Base-by-base conservation (phyloP, 2,797 vertebrate species). In the Microcaecilia unicolor region DNA sequence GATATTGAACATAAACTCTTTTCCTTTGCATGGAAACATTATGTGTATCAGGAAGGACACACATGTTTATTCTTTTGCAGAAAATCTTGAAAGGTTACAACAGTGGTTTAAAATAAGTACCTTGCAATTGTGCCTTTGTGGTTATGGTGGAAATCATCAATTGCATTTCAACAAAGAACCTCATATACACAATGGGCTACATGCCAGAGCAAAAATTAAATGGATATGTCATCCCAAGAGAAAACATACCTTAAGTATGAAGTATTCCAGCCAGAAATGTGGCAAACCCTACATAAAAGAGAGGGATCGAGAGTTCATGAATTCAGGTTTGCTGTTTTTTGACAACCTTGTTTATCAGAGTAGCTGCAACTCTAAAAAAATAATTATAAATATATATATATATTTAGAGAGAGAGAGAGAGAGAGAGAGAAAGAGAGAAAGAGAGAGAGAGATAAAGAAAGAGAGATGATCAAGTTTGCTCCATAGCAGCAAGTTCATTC, bases 131-230 rank as follows among this genome's bases (percentile, higher is more conserved):
- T 74, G 71, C 34, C 48, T 58, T 60, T 62, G 49, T 51, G 42
- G 42, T 61, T 44, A 25, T 29, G 22, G 36, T 60, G 60, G 48
- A 55, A 55, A 44, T 47, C 48, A 65, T 57, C 54, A 64, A 49
- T 72, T 68, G 35, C 8, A 27, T 36, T 59, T 57, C 37, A 63
- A 55, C 41, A 33, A 43, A 63, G 42, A 61, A 61, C 28, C 48
- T 64, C 51, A 60, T 64, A 75, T 73, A 71, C 45, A 67, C 35
- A 54, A 45, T 33, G 26, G 51, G 43, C 48, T 30, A 22, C 41
- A 44, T 53, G 59, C 57, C 61, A 75, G 56, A 51, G 25, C 11
- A 69, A 65, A 74, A 75, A 72, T 74, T 60, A 72, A 72, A 64
- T 36, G 26, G 22, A 52, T n/a, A 0, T 42, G 38, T 43, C 46